These are phyloP conservation scores for Aptenodytes forsteri DNA, from an alignment of 2,113 vertebrate species.

Conservation along the genomic window DNA sequence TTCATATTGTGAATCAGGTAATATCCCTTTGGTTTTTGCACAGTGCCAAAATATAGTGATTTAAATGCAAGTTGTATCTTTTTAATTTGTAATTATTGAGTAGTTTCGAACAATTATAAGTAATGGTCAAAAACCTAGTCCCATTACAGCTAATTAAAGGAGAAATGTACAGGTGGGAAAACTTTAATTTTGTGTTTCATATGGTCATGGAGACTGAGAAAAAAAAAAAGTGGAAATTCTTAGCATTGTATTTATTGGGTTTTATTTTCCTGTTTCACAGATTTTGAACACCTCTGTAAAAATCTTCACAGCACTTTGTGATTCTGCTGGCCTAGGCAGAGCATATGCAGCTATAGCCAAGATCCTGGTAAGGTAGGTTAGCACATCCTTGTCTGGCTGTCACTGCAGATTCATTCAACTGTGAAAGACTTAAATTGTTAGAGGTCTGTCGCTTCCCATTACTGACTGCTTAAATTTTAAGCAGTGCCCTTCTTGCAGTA, in stretches of 20 bases:
- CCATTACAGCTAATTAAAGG: neutral
- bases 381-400: slow-evolving; percentile 67
- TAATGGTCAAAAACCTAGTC: neutral
- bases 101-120: neutral
- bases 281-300: slow-evolving; percentile 60
- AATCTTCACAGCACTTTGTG: slow-evolving; percentile 66
- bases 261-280: slow-evolving; percentile 53
- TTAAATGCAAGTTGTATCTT: neutral
- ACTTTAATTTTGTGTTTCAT: neutral
- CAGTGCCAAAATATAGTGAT: neutral
- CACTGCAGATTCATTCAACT: slow-evolving; percentile 70
- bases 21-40: neutral
- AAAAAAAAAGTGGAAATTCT: neutral
- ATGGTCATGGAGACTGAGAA: neutral
- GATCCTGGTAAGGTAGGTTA: slow-evolving; percentile 79
- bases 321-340: slow-evolving; percentile 73
- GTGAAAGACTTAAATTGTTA: slow-evolving; percentile 80
- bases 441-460: slow-evolving; percentile 79
- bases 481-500: slow-evolving; percentile 70
- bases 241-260: neutral
- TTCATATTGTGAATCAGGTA: neutral
- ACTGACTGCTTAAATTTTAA: slow-evolving; percentile 80
- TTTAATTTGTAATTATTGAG: neutral
- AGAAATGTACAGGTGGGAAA: neutral
- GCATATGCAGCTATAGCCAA: slow-evolving; percentile 73